Evolutionary conservation across 2,888 invertebrate species (phyloP).

Genomic region (Chesias legatella): DNA sequence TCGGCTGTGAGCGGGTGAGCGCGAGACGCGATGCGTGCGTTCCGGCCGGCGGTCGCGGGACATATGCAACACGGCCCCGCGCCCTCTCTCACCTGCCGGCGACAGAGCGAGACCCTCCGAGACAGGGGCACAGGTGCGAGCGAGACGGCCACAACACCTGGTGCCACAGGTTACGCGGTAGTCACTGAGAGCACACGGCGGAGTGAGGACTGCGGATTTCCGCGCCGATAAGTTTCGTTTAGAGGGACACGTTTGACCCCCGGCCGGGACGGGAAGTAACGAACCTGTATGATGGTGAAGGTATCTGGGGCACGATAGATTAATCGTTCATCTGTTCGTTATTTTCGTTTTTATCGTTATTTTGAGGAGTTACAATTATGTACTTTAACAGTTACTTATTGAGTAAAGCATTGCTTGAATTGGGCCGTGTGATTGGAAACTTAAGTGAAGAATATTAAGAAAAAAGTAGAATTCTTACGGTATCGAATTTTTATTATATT

Average conservation of each 20-base stretch:
- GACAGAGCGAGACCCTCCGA: constrained; percentile 54
- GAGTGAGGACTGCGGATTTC: constrained; percentile 58
- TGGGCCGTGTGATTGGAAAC: no score
- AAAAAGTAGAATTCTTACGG: no score
- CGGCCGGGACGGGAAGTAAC: constrained; percentile 45
- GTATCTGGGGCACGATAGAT: not conserved
- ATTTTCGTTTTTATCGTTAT: no score
- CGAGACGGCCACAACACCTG: constrained; percentile 65
- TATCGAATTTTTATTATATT: no score
- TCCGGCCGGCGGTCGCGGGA: constrained; percentile 61
- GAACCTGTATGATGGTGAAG: constrained; percentile 10
- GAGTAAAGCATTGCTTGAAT: no score
- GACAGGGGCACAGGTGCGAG: constrained; percentile 40
- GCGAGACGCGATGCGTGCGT: constrained; percentile 44
- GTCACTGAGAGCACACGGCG: constrained; percentile 13
- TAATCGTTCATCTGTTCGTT: no score
- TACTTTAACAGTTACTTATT: no score
- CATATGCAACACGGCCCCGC: constrained; percentile 56
- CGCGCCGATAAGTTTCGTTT: constrained; percentile 57
- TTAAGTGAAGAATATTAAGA: no score
- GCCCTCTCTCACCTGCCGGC: constrained; percentile 53
- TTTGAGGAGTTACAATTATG: no score
- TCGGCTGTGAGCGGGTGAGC: constrained; percentile 47
- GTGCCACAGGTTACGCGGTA: constrained; percentile 16
- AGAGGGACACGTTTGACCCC: constrained; percentile 44